These are phyloP conservation scores for Willisornis vidua DNA, from an alignment of 2,113 vertebrate genomes.

Conservation along the genomic window DNA sequence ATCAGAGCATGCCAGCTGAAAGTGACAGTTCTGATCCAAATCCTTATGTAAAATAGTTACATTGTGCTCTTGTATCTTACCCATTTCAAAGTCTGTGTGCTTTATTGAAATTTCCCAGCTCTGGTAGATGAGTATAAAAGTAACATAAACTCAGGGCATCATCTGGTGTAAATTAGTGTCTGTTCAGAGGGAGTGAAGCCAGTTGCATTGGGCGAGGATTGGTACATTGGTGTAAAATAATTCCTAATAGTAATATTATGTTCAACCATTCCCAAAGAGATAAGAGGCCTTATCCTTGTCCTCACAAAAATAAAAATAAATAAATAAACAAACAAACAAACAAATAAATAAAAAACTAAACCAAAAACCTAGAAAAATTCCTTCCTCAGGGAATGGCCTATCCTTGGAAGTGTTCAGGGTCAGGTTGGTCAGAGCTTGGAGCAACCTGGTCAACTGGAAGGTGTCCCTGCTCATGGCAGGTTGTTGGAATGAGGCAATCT, in stretches of 20 bases:
- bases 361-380: not conserved
- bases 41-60: not conserved
- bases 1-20: not conserved
- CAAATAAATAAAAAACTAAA: no score
- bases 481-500: not conserved
- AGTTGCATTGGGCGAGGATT: not conserved
- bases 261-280: not conserved
- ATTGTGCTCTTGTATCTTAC: not conserved
- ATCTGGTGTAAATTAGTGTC: conserved; percentile 21
- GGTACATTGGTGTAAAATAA: not conserved
- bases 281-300: not conserved
- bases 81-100: not conserved
- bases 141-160: not conserved
- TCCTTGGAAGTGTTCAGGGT: not conserved
- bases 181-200: not conserved
- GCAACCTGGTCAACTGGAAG: not conserved
- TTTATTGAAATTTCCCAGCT: conserved; percentile 9
- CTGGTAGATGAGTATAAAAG: not conserved
- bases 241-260: not conserved
- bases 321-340: no score
- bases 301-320: not conserved
- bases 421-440: not conserved
- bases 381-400: not conserved
- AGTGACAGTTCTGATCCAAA: not conserved
- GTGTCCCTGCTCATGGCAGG: no score